Percentiles rank a stretch among this genome's conserved stretches.
Conservation (phyloP, 2,113 vertebrate genomes). For the Prionailurus bengalensis region DNA sequence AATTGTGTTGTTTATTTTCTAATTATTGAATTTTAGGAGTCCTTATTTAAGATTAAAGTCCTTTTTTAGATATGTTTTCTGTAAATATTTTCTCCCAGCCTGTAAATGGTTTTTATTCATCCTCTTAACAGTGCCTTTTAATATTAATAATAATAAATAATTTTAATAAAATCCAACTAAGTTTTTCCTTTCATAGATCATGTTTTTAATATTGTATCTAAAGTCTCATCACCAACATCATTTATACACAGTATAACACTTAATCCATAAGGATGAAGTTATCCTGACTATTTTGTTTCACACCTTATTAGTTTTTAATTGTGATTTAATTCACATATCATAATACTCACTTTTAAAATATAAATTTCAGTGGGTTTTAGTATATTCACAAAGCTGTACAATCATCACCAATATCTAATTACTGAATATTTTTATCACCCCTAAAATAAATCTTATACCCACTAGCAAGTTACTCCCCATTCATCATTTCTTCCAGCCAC, state of each 20-base stretch:
- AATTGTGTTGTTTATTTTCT: background rate
- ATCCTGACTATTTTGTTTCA: background rate
- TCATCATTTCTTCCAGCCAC: background rate
- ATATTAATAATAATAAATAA: background rate
- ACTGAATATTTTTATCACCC: background rate
- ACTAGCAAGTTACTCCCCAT: background rate
- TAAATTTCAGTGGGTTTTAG: background rate
- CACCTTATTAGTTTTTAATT: background rate
- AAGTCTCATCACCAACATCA: background rate
- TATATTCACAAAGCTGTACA: background rate
- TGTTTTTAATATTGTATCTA: background rate
- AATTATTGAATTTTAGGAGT: background rate
- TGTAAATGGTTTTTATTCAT: background rate
- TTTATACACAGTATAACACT: too few relatives aligned
- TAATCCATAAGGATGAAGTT: background rate
- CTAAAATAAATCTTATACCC: background rate
- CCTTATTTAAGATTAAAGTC: background rate
- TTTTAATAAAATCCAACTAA: background rate
- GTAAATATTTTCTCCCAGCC: background rate
- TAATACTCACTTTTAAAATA: background rate
- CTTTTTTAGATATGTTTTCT: background rate
- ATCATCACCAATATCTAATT: background rate
- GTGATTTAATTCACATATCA: background rate
- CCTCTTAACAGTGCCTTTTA: background rate
- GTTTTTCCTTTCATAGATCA: background rate